Base-by-base conservation (phyloP, 2,797 vertebrate species). In the Xyrichtys novacula region DNA sequence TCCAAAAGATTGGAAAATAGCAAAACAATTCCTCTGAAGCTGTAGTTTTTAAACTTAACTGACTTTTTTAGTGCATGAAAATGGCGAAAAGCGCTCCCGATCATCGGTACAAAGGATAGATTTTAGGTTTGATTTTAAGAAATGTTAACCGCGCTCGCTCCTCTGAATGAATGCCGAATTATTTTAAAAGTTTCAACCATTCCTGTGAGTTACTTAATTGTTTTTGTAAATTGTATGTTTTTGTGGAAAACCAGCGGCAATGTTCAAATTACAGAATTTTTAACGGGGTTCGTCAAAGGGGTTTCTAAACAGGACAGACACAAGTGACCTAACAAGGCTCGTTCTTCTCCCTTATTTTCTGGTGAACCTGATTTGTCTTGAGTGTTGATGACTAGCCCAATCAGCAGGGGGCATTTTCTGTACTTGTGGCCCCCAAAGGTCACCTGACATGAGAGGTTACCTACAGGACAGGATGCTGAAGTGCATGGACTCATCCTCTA, bases 201-300 rank as follows among this genome's bases (percentile, higher is more conserved):
- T 0, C 1, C 0, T 15, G 0, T 14, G 2, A 23, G 0, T 0
- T 2, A 3, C 14, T 11, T 0, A 28, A 1, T 16, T 15, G 1
- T 11, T 1, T 9, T 17, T 0, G 19, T 11, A 23, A 3, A 1
- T 14, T 31, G 0, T 0, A 1, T 20, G 16, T 25, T 0, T 2
- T 14, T 22, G 0, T 25, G 8, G 2, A 0, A 12, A 48, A 56
- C 9, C 0, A 0, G 0, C 0, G 6, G 1, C 2, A 25, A 43
- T 5, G 39, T 46, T 2, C 28, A 67, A 67, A 48, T 0, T 0
- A 1, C 11, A 9, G 1, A 29, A 56, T 80, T 71, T 7, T 38
- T 3, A 64, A 10, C 0, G 23, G 29, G 62, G 71, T 53, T 75
- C n/a, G 4, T 15, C 3, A 4, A 19, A 38, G 6, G 9, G 2